Evolutionary conservation across 2,797 vertebrate species (phyloP), one percentile per base, ranked within the genome.

Genomic region (Artibeus lituratus): DNA sequence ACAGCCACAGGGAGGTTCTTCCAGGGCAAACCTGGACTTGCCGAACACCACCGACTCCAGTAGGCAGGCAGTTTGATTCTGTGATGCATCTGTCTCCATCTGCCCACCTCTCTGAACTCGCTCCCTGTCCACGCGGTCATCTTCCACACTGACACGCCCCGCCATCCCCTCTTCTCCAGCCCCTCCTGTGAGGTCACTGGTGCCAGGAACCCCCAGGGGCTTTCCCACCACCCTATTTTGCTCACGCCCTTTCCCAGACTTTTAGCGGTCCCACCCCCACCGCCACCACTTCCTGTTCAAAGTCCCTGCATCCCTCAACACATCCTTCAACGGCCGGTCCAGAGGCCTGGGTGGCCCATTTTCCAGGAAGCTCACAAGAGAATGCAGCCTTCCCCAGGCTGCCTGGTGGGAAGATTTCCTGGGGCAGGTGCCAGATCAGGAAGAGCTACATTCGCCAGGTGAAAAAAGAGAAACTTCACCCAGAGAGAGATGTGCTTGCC

Each of bases 281-380:
- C 7, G 37, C 24, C 1, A 35, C 74, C 39, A 7, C 42, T 76
- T 57, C 59, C 3, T 4, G 8, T 32, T 76, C 57, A 35, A n/a
- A 35, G 44, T 62, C 26, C 74, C 19, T 74, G 8, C 7, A 24
- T 14, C 57, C 16, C 84, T 67, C 35, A 22, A 70, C 87, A 6
- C 7, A 24, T 14, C 57, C 16, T 87, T 67, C 35, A 22, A 70
- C 87, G 55, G 9, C 80, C 21, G 11, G 21, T 32, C n/a, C 19
- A 8, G 19, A 80, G 77, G 4, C 10, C 10, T 1, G 8, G n/a
- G 16, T 0, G 7, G 7, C 16, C 12, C 0, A 0, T 42, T 35
- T 65, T 12, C 69, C 14, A 35, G 70, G 55, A 21, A 59, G 21
- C 24, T 16, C 14, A 3, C 1, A 5, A 24, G 32, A 65, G 21